These are phyloP conservation scores for Aethina tumida DNA, from an alignment of 1,140 invertebrate genomes.

Conservation along the genomic window DNA sequence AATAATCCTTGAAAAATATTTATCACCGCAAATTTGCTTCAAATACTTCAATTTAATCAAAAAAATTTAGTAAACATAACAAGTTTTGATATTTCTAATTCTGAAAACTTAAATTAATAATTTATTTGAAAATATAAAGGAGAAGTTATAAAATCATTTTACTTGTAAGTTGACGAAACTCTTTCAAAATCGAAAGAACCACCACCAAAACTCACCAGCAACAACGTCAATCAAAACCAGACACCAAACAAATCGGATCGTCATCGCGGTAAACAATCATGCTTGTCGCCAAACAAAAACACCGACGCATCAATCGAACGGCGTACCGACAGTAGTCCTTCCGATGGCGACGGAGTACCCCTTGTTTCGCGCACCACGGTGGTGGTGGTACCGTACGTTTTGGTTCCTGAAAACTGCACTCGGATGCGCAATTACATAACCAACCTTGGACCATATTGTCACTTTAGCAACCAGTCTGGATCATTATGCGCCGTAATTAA, in stretches of 20 bases:
- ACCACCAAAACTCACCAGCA: constrained; percentile 12
- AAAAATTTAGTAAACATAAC: background rate
- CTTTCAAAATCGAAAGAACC: background rate
- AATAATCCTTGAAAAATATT: constrained; percentile 4
- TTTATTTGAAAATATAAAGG: constrained; percentile 4
- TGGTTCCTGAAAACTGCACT: too few relatives aligned
- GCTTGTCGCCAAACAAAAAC: constrained; percentile 6
- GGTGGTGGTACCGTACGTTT: constrained; percentile 7
- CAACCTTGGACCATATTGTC: background rate
- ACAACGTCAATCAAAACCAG: constrained; percentile 14
- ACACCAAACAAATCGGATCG: constrained; percentile 16
- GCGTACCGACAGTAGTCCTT: constrained; percentile 5
- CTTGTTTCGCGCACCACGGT: constrained; percentile 5
- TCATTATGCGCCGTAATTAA: too few relatives aligned
- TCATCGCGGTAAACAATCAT: constrained; percentile 16
- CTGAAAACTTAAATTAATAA: constrained; percentile 1
- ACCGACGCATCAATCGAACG: constrained; percentile 3
- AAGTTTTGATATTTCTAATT: background rate
- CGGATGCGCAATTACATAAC: too few relatives aligned
- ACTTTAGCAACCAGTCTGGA: too few relatives aligned
- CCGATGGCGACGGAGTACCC: constrained; percentile 6
- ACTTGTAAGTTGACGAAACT: constrained; percentile 5
- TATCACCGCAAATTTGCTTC: background rate
- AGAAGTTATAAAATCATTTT: constrained; percentile 6
- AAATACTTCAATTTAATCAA: background rate